These are phyloP conservation scores for Chaetodon trifascialis DNA, from an alignment of 2,113 vertebrate genomes.

Conservation along the genomic window DNA sequence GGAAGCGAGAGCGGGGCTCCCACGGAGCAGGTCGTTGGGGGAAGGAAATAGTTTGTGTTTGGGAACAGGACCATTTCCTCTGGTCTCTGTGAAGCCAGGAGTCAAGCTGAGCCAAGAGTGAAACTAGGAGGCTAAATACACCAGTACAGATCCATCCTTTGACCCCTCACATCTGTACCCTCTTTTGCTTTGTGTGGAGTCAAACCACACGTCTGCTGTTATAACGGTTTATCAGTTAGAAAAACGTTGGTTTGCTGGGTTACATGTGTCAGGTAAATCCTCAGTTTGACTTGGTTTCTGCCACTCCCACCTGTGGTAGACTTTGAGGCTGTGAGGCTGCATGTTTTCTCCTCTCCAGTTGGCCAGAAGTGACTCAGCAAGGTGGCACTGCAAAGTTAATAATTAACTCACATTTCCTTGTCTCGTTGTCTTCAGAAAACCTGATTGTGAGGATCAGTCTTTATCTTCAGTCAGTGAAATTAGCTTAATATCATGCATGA, in stretches of 20 bases:
- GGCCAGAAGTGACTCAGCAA: conserved; percentile 61
- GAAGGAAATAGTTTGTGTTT: conserved; percentile 82
- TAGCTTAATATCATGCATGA: neutral
- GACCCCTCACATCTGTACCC: neutral
- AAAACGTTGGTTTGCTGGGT: neutral
- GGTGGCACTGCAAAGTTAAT: conserved; percentile 59
- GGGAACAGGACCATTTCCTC: conserved; percentile 79
- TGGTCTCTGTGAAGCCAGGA: conserved; percentile 74
- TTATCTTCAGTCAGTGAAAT: neutral
- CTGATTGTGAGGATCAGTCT: neutral
- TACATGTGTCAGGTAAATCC: neutral
- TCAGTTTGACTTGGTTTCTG: conserved; percentile 27
- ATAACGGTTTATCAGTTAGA: neutral
- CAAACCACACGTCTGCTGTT: no score
- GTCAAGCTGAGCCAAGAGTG: conserved; percentile 61
- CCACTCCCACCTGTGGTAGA: conserved; percentile 54
- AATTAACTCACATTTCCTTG: conserved; percentile 58
- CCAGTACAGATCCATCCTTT: neutral
- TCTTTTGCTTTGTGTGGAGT: conserved; percentile 6
- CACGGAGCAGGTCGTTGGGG: conserved; percentile 68
- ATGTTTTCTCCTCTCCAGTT: conserved; percentile 16
- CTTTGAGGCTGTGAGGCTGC: conserved; percentile 1
- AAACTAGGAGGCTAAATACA: conserved; percentile 15
- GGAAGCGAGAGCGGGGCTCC: conserved; percentile 74
- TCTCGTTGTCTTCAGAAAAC: conserved; percentile 19